phyloP scores from a whole-genome alignment of 2,797 vertebrate genomes.

The Triplophysa yarkandensis region DNA sequence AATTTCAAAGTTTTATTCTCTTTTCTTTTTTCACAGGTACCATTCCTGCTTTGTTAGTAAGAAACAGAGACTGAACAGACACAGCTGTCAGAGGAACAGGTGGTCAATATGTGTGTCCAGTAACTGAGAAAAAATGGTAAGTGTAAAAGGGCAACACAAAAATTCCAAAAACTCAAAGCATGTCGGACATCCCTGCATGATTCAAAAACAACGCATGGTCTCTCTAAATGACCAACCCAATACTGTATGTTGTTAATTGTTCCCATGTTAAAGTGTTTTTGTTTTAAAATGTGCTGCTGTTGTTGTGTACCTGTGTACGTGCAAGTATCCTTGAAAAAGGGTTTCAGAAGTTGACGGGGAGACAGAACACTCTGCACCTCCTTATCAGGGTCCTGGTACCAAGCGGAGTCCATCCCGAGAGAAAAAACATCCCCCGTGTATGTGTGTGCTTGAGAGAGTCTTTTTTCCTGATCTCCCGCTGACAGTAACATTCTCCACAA shows the following conservation, averaged over 20 bases:
- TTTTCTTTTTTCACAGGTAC: not conserved
- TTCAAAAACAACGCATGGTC: not conserved
- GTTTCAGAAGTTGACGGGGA: constrained; percentile 63
- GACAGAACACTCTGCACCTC: constrained; percentile 69
- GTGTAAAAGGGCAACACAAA: constrained; percentile 16
- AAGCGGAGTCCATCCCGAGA: constrained; percentile 61
- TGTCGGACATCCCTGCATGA: not conserved
- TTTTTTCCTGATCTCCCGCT: constrained; percentile 23
- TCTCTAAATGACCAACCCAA: constrained; percentile 8
- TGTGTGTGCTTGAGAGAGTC: constrained; percentile 28
- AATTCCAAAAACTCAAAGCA: constrained; percentile 31
- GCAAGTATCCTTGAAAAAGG: constrained; percentile 53
- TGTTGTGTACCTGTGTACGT: constrained; percentile 44
- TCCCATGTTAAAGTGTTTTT: constrained; percentile 3
- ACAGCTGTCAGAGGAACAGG: constrained; percentile 8
- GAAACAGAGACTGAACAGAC: constrained; percentile 3
- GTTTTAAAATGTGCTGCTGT: constrained; percentile 12
- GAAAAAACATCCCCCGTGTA: constrained; percentile 24
- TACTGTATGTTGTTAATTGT: not conserved
- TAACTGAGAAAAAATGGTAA: not conserved
- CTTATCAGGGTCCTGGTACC: constrained; percentile 76
- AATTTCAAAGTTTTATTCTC: too few relatives aligned
- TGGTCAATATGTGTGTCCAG: constrained; percentile 3
- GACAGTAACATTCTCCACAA: constrained; percentile 36
- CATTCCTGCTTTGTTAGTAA: constrained; percentile 10